Evolutionary conservation across 2,797 vertebrate species (phyloP).

Genomic region (Podarcis lilfordi): DNA sequence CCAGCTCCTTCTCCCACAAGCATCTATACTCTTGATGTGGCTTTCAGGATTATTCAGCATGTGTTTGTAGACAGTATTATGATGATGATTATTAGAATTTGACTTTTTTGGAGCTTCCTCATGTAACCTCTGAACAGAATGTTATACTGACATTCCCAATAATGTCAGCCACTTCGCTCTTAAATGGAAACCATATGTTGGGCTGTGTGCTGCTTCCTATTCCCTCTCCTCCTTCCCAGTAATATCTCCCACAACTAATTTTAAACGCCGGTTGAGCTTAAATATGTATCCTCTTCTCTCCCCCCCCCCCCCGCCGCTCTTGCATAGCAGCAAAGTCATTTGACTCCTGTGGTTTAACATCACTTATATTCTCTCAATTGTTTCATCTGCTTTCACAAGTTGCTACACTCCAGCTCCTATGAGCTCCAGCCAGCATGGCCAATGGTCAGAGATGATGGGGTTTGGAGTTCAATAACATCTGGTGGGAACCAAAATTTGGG

Average conservation of each 20-base stretch:
- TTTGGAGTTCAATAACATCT: no score
- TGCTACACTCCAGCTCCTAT: no score
- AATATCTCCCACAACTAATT: slow-evolving; percentile 59
- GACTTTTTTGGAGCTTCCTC: slow-evolving; percentile 65
- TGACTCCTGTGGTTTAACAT: not conserved
- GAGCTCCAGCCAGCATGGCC: no score
- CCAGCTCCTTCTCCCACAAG: slow-evolving; percentile 51
- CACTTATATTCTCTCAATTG: not conserved
- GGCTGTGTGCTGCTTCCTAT: slow-evolving; percentile 6
- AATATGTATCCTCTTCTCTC: not conserved
- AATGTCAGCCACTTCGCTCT: slow-evolving; percentile 72
- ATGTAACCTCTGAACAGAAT: slow-evolving; percentile 63
- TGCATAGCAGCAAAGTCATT: not conserved
- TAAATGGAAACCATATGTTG: slow-evolving; percentile 75
- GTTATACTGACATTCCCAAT: slow-evolving; percentile 61
- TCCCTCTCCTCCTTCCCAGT: slow-evolving; percentile 29
- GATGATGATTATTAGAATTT: slow-evolving; percentile 63
- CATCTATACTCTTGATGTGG: slow-evolving; percentile 70
- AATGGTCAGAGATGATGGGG: no score
- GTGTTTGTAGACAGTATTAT: slow-evolving; percentile 55
- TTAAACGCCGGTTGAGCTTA: slow-evolving; percentile 64
- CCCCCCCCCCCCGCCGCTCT: no score
- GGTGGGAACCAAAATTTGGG: no score
- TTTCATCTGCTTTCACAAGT: not conserved
- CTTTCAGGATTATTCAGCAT: slow-evolving; percentile 68